Percentiles rank a stretch among this genome's conserved stretches.
phyloP scores from a whole-genome alignment of 2,888 invertebrate species.

The Cephonodes hylas region DNA sequence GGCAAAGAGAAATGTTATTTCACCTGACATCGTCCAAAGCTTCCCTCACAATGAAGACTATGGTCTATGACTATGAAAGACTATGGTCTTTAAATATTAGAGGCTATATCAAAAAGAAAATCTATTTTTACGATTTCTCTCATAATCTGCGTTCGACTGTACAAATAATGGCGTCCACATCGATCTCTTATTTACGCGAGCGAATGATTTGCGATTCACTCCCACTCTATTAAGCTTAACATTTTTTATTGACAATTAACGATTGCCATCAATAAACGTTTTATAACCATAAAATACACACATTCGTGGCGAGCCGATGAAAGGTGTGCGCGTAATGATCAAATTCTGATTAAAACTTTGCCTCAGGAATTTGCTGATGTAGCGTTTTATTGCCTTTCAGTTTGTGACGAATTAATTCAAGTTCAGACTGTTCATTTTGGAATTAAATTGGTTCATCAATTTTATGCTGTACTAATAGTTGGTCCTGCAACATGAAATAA shows the following conservation, averaged over 20 bases:
- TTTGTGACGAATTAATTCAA: no score
- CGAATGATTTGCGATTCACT: conserved; percentile 35
- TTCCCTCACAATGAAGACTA: no score
- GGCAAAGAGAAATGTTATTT: no score
- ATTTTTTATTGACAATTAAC: conserved; percentile 21
- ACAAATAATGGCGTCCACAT: conserved; percentile 27
- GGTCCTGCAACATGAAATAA: not conserved
- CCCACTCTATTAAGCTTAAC: conserved; percentile 19
- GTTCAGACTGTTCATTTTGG: no score
- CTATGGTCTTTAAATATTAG: no score
- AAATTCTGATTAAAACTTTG: not conserved
- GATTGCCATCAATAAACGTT: conserved; percentile 15
- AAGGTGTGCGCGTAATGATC: not conserved
- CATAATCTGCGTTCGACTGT: conserved; percentile 22
- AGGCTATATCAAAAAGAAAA: no score
- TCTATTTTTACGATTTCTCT: no score
- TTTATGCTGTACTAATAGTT: no score
- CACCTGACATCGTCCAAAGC: no score
- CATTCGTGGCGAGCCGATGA: not conserved
- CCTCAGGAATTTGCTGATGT: not conserved
- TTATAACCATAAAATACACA: not conserved
- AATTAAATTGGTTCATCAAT: no score
- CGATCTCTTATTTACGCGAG: conserved; percentile 24
- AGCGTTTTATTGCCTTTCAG: no score
- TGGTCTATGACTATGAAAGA: no score